phyloP scores from a whole-genome alignment of 2,888 invertebrate genomes.

The Dimorphilus gyrociliatus region DNA sequence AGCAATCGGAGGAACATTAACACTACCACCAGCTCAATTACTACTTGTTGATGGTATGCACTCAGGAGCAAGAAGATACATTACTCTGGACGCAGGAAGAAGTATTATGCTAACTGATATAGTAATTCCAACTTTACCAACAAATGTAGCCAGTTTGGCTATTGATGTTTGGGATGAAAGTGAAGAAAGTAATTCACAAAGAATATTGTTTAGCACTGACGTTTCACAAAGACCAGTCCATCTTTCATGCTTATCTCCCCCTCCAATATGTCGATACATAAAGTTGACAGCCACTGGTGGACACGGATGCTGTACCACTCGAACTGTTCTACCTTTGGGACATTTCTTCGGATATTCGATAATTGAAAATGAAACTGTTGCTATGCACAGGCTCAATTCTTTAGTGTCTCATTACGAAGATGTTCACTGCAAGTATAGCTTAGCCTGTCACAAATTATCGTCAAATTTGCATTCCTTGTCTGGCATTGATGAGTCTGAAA shows the following conservation, averaged over 20 bases:
- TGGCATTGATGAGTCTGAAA: too few species aligned
- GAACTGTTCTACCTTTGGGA: slow-evolving; percentile 77
- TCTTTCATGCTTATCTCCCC: slow-evolving; percentile 72
- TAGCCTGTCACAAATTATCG: too few species aligned
- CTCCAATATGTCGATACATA: slow-evolving; percentile 69
- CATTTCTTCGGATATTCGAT: slow-evolving; percentile 78
- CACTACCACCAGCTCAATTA: slow-evolving; percentile 55
- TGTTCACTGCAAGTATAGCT: too few species aligned
- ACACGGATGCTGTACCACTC: slow-evolving; percentile 74
- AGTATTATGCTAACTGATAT: slow-evolving; percentile 69
- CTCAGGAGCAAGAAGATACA: slow-evolving; percentile 73
- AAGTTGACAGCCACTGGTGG: slow-evolving; percentile 81
- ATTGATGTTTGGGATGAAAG: slow-evolving; percentile 76
- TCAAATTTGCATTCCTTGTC: too few species aligned
- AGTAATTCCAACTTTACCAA: slow-evolving; percentile 39
- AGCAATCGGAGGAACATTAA: slow-evolving; percentile 5
- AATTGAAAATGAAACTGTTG: too few species aligned
- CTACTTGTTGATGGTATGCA: slow-evolving; percentile 81
- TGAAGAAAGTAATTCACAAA: slow-evolving; percentile 67
- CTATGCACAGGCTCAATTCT: too few species aligned
- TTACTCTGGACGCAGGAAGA: slow-evolving; percentile 76
- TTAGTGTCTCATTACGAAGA: too few species aligned
- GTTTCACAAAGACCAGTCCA: slow-evolving; percentile 70
- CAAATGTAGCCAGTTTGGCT: slow-evolving; percentile 53
- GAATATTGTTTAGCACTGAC: slow-evolving; percentile 67